Percentiles rank a stretch among this genome's conserved stretches.
These are phyloP conservation scores for Atherinomorus stipes DNA, from an alignment of 2,113 vertebrate genomes.

Conservation along the genomic window DNA sequence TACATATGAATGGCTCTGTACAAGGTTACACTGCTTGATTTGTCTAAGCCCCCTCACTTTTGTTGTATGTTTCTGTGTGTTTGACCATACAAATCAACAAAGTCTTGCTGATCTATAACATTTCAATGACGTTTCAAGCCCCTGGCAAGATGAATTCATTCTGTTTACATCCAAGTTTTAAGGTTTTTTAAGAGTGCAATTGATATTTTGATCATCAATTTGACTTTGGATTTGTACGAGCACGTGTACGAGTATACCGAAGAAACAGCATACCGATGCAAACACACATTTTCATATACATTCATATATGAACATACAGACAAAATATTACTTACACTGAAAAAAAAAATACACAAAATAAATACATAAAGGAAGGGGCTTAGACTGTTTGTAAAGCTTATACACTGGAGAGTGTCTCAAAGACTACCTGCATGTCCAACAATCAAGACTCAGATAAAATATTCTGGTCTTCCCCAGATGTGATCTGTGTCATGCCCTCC, in stretches of 20 bases:
- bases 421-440: conserved; percentile 10
- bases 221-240: conserved; percentile 77
- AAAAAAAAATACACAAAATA: conserved; percentile 46
- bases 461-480: not conserved
- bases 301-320: conserved; percentile 85
- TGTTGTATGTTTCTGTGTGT: conserved; percentile 83
- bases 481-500: not conserved
- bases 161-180: not conserved
- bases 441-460: not conserved
- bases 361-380: conserved; percentile 50
- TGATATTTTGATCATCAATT: not conserved
- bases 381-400: conserved; percentile 56
- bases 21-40: conserved; percentile 55
- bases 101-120: conserved; percentile 40
- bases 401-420: conserved; percentile 63
- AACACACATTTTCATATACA: conserved; percentile 82
- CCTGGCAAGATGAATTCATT: not conserved
- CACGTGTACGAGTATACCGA: conserved; percentile 64
- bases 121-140: not conserved
- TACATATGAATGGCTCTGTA: conserved; percentile 32
- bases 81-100: conserved; percentile 79
- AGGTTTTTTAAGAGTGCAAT: rapidly evolving
- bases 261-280: conserved; percentile 67
- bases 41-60: conserved; percentile 70
- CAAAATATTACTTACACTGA: conserved; percentile 82